These are phyloP conservation scores for Donacobius atricapilla DNA, from an alignment of 2,113 vertebrate genomes.

Conservation along the genomic window DNA sequence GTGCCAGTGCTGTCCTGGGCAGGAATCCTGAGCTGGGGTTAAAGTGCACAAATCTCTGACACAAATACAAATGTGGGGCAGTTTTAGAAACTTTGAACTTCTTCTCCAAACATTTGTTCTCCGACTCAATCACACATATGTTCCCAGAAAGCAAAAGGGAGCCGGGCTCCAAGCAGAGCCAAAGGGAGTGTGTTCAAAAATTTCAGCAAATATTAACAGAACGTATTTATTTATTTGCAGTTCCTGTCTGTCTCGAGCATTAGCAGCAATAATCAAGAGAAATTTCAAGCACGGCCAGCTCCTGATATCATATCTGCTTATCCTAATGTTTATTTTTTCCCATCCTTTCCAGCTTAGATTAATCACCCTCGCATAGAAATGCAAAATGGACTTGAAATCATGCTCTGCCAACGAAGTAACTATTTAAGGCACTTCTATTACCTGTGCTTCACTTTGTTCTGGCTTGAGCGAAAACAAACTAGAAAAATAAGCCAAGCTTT, in stretches of 20 bases:
- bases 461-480: not conserved
- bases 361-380: not conserved
- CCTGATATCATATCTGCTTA: slow-evolving; percentile 41
- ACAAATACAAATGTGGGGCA: not conserved
- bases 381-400: not conserved
- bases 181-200: slow-evolving; percentile 49
- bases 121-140: not conserved
- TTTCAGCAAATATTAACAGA: slow-evolving; percentile 60
- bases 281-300: slow-evolving; percentile 39
- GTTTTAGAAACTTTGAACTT: slow-evolving; percentile 44
- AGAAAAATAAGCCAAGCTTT: not conserved
- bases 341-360: slow-evolving; percentile 33
- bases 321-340: slow-evolving; percentile 50
- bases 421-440: not conserved
- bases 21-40: not conserved
- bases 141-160: slow-evolving; percentile 41
- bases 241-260: slow-evolving; percentile 46
- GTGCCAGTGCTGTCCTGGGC: not conserved
- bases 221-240: slow-evolving; percentile 50
- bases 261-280: slow-evolving; percentile 21
- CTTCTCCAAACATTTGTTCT: slow-evolving; percentile 33
- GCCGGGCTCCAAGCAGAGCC: not conserved
- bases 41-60: slow-evolving; percentile 12
- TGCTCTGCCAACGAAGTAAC: not conserved
- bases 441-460: not conserved